Evolutionary conservation across 37 sponge, comb jelly and placozoan species (phyloP).

Genomic region (Spongilla lacustris): DNA sequence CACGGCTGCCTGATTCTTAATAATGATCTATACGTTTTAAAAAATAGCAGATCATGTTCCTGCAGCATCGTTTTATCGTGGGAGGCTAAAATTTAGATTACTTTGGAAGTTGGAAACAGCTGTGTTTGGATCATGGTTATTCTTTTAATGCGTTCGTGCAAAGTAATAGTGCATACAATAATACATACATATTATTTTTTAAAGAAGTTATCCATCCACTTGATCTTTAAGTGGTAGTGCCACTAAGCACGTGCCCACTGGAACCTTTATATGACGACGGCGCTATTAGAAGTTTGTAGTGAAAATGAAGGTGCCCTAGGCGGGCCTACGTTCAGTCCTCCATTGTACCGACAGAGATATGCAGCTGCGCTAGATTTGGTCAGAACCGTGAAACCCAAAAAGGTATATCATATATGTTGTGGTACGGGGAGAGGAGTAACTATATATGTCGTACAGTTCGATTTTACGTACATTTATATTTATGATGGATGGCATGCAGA

Average conservation of each 20-base stretch:
- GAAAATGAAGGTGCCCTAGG: conserved; percentile 28
- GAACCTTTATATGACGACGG: neutral
- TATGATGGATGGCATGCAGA: no score
- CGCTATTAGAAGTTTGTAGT: neutral
- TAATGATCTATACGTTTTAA: neutral
- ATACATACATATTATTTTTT: no score
- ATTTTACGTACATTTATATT: no score
- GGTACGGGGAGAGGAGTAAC: neutral
- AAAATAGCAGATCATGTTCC: no score
- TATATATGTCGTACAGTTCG: neutral
- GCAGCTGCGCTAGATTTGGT: conserved; percentile 42
- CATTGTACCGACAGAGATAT: conserved; percentile 91
- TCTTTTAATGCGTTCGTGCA: no score
- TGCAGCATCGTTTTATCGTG: no score
- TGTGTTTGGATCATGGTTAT: no score
- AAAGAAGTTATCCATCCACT: no score
- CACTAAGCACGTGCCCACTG: neutral
- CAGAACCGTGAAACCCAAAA: conserved; percentile 37
- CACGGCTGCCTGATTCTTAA: neutral
- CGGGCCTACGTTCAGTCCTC: conserved; percentile 73
- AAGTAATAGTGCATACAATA: no score
- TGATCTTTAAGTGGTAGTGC: no score
- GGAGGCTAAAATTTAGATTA: no score
- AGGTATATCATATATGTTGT: conserved; percentile 32
- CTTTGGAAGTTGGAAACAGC: no score